Evolutionary conservation across 2,113 vertebrate species (phyloP), one percentile per base, ranked within the genome.

Genomic region (Typhlomys cinereus): DNA sequence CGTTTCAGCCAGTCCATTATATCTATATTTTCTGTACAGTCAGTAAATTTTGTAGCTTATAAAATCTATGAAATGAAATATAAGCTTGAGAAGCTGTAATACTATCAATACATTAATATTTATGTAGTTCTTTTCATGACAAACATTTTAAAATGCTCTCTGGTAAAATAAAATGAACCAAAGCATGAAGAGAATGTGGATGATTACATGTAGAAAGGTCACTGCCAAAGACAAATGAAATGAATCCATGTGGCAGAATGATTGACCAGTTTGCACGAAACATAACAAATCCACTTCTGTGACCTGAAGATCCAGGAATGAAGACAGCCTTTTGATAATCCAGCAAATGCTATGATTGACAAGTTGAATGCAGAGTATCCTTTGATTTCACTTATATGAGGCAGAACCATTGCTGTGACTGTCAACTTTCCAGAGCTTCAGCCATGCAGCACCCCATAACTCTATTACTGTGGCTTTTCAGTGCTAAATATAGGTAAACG

Each of bases 21-120:
- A 94, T 92, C 95, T 97, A 83, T 96, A 97, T 97, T 98, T 98
- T 97, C 96, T 94, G 88, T 98, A 93, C 81, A 97, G 96, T 98
- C 96, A 97, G 98, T 98, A 98, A 97, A 97, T 98, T 98, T 97
- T 97, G 93, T 96, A 95, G 95, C 97, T 98, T 93, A 97, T 98
- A 97, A 98, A 97, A 96, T 92, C 95, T 11, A 0, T 97, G 96
- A 97, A 97, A 97, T 98, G 97, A 98, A 98, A 98, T 98, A 97
- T 95, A 97, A 95, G 31, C 95, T 97, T 89, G 80, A 97, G 98
- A 98, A 97, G 57, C 96, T 90, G 64, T 98, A 98, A 97, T 83
- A 95, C 96, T 95, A 98, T 97, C 97, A 97, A 98, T 97, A 97
- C 96, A 97, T 98, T 97, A 98, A 98, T 98, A 98, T 98, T 98